Base-by-base conservation (phyloP, 2,888 invertebrate genomes). In the Scaptomyza cyrtandrae region DNA sequence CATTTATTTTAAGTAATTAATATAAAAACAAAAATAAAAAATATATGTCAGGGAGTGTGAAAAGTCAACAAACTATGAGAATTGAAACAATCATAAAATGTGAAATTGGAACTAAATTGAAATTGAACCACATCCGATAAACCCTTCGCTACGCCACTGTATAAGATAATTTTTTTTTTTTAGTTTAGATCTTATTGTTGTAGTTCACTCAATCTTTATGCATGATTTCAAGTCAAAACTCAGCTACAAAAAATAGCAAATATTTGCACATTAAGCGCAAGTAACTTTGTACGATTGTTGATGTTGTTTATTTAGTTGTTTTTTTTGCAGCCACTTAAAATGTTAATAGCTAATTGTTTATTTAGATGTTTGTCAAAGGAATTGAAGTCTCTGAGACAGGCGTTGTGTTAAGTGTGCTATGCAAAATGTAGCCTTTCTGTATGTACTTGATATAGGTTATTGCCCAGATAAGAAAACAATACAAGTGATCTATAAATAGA, bases 321-420 rank as follows among this genome's bases (percentile, higher is more conserved):
- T 75, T 71, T 58, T 45, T 3, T n/a, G n/a, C 27, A 68, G 79
- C 60, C 71, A 71, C 80, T 71, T 71, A 35, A 76, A 79, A 67
- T 78, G 61, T 81, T 82, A 86, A 88, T 80, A 86, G 83, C 80
- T 72, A 88, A 88, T 86, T 88, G 88, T 88, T 88, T 88, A 72
- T 46, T 53, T 50, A 63, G 72, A 70, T 69, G 56, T 88, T 79
- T 77, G 74, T 46, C 58, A 53, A 62, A 80, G 67, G 75, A 67
- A 75, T 49, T 77, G 58, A 75, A 62, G 48, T 54, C 64, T 70
- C 62, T 10, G 69, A 66, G 71, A 54, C 37, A 46, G 41, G 16
- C 41, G 41, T 16, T 37, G 10, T 16, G 41, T 41, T 52, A 58
- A 76, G 71, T 70, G 54, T 33, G 43, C 43, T 52, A 31, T 63